phyloP scores from a whole-genome alignment of 2,113 vertebrate genomes.

The Grammomys surdaster region DNA sequence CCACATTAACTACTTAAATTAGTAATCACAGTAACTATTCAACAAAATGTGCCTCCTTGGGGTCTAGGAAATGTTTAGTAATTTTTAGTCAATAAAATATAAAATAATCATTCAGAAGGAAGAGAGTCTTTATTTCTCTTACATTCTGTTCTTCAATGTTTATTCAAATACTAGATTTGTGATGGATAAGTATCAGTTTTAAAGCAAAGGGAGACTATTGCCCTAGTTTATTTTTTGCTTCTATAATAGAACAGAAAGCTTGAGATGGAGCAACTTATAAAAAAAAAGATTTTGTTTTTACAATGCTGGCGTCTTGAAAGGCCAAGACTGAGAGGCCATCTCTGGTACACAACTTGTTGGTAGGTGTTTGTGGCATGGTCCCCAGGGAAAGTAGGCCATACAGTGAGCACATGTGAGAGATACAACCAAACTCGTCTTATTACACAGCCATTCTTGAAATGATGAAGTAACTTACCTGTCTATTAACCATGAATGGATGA shows the following conservation, averaged over 20 bases:
- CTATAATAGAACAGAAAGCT: not conserved
- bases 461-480: not conserved
- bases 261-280: not conserved
- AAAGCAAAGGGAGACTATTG: not conserved
- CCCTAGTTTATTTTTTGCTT: not conserved
- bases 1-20: constrained; percentile 60
- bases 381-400: not conserved
- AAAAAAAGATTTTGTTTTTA: not conserved
- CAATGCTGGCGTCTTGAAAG: not conserved
- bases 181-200: constrained; percentile 7
- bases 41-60: not conserved
- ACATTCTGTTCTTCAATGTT: constrained; percentile 8
- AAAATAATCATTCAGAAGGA: constrained; percentile 18
- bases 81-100: constrained; percentile 51
- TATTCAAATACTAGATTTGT: constrained; percentile 4
- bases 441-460: not conserved
- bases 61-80: constrained; percentile 7
- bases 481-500: not conserved
- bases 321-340: not conserved
- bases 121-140: constrained; percentile 6
- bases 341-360: not conserved
- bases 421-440: not conserved
- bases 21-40: not conserved
- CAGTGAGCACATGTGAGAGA: not conserved
- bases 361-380: not conserved